These are phyloP conservation scores for Cydia fagiglandana DNA, from an alignment of 1,140 invertebrate genomes.

Conservation along the genomic window DNA sequence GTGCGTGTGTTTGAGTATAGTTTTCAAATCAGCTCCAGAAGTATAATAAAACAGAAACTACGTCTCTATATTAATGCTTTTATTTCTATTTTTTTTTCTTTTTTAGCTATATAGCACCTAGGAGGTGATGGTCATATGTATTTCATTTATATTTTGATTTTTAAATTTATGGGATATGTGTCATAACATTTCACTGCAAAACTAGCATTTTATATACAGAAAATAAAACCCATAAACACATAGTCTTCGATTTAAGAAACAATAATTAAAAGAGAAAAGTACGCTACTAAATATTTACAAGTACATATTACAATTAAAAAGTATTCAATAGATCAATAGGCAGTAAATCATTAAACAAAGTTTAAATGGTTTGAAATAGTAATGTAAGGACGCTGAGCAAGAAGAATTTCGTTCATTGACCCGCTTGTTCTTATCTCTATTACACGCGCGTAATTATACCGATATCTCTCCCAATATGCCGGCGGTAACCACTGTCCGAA, in stretches of 20 bases:
- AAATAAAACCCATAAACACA: constrained; percentile 13
- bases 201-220: not conserved
- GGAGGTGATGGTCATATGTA: not conserved
- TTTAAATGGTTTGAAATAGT: not conserved
- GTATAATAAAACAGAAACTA: not conserved
- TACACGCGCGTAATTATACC: too few species aligned
- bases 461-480: too few species aligned
- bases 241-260: not conserved
- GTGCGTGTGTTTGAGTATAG: too few species aligned
- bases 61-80: not conserved
- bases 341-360: constrained; percentile 17
- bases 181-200: not conserved
- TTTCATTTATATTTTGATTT: not conserved
- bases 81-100: not conserved
- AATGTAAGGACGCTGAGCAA: too few species aligned
- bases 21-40: not conserved
- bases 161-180: not conserved
- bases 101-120: constrained; percentile 7
- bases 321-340: constrained; percentile 14
- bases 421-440: too few species aligned
- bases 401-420: too few species aligned
- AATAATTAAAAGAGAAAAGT: not conserved
- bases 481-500: too few species aligned
- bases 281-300: constrained; percentile 6
- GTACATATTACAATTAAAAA: constrained; percentile 12